Conservation (phyloP, 2,888 invertebrate species). For the Ophion ventricosus region DNA sequence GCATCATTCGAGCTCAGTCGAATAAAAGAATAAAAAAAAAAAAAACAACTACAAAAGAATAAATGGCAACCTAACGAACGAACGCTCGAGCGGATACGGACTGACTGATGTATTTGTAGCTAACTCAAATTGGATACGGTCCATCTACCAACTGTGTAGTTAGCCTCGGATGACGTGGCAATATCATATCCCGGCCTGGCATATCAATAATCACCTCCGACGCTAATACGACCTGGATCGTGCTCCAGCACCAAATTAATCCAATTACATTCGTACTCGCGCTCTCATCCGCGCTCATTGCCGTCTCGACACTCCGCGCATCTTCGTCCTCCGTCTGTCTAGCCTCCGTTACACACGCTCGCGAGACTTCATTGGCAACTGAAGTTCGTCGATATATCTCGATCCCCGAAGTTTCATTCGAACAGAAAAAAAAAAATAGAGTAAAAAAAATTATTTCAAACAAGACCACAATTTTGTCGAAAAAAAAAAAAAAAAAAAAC, state of each 20-base stretch:
- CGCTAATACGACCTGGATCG: conserved; percentile 58
- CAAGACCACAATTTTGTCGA: background rate
- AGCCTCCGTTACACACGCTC: background rate
- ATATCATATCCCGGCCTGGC: background rate
- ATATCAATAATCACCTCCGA: conserved; percentile 50
- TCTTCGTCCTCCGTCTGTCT: background rate
- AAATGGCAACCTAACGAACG: background rate
- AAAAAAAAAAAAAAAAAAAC: background rate
- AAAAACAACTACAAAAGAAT: background rate
- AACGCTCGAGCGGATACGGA: background rate
- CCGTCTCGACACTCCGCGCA: background rate
- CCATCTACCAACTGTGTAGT: background rate
- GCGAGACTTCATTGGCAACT: too few species aligned
- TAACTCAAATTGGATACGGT: conserved; percentile 1
- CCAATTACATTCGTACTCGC: conserved; percentile 54
- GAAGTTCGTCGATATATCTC: too few species aligned
- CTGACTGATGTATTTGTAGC: background rate
- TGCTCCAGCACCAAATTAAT: conserved; percentile 28
- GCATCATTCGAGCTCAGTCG: background rate
- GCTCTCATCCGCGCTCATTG: background rate
- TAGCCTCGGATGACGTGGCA: background rate
- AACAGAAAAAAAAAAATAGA: too few species aligned
- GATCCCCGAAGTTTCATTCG: too few species aligned
- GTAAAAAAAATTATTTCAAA: background rate
- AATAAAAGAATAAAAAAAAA: background rate